Base-by-base conservation (phyloP, 2,888 invertebrate genomes). In the Dryobota labecula region DNA sequence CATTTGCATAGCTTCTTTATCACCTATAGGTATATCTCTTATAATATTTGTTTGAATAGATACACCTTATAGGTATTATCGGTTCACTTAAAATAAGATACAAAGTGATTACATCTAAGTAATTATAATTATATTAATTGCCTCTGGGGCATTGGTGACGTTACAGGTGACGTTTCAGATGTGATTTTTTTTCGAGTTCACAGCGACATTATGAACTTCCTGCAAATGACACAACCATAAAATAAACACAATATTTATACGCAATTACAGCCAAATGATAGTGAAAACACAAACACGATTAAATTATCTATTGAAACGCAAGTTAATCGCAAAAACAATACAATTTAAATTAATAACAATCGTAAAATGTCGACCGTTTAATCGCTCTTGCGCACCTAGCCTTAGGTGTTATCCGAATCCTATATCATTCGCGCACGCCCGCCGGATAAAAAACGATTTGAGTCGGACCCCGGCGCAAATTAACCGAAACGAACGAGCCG, bases 341-440 rank as follows among this genome's bases (percentile, higher is more conserved):
- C 73, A 65, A 81, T 77, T 81, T 58, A 73, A 78, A 80, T 76
- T 78, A 78, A 85, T 78, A 72, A 69, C 72, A 68, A 80, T 80
- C 69, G 54, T 78, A 82, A 85, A 82, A 78, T 82, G 80, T 73
- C 60, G 64, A 61, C 51, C 62, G 49, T 82, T 84, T 80, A 80
- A 84, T 82, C 70, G 80, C 45, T 64, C 13, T 45, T 51, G 70
- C 64, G 72, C 63, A 43, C 13, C 70, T 85, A 80, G 84, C 85
- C 85, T 82, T 54, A 82, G 84, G 85, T 80, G 84, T 65, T 77
- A 66, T 85, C 75, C 70, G 63, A 82, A 74, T 75, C 78, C 74
- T 85, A 75, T 82, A 85, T 85, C 85, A 84, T 80, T 67, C 67
- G 58, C 73, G 56, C 49, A 57, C 65, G 78, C 70, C 63, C 74